Base-by-base conservation (phyloP, 2,113 vertebrate genomes). In the Australoheros scitulus region DNA sequence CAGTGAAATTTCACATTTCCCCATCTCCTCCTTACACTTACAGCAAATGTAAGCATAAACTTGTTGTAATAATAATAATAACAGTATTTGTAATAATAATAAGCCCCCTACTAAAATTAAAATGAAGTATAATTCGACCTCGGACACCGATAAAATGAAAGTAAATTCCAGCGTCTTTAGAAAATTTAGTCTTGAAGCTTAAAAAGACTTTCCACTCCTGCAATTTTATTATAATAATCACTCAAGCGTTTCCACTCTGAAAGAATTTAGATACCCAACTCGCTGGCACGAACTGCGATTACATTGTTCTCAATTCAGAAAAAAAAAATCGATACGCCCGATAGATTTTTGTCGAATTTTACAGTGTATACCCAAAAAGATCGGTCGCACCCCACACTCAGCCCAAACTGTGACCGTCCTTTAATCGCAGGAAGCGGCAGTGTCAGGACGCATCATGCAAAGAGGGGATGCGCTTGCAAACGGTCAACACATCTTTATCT, bases 391-490 rank as follows among this genome's bases (percentile, higher is more conserved):
- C 47, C 4, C 76, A 18, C 15, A 26, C 32, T 59, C 76, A 80
- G 55, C 70, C 36, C 61, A n/a, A 41, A 55, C 75, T 13, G 58
- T 60, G 74, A 63, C 60, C 79, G 79, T 86, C 80, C 81, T 84
- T 58, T 57, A 77, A 63, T 58, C 75, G n/a, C 41, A 43, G 81
- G 38, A 72, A 58, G 61, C 89, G 26, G 61, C 77, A 68, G 87
- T 88, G 92, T 93, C 90, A 89, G 81, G 83, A 77, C 78, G 80
- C 92, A 82, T 91, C 88, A 89, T 4, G 88, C 60, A 70, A 14
- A 36, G 55, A 83, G 70, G 63, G 59, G 79, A 89, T 79, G 77
- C 89, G 68, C 74, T 63, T 76, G 58, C 79, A 58, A 87, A 87
- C 84, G 88, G 87, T 88, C 86, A 82, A 89, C 84, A 81, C 80